Conservation (phyloP, 2,797 vertebrate species). For the Toxotes lorentzi region DNA sequence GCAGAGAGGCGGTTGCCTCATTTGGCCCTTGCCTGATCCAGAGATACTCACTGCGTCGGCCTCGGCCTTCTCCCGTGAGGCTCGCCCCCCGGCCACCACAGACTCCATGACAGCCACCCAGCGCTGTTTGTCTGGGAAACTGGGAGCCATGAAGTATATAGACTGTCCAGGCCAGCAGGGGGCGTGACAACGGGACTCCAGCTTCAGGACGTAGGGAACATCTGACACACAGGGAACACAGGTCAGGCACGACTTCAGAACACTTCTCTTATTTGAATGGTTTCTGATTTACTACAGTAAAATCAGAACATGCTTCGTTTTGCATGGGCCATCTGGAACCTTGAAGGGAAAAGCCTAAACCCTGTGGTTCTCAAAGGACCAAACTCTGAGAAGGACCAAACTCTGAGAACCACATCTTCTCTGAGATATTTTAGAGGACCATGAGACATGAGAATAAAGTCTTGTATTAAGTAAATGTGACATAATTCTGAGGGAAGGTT, state of each 20-base stretch:
- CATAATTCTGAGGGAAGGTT: not conserved
- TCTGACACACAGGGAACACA: slow-evolving; percentile 80
- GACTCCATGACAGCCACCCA: slow-evolving; percentile 98
- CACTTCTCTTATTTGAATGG: not conserved
- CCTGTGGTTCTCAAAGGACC: too few relatives aligned
- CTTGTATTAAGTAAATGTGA: not conserved
- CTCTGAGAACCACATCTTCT: not conserved
- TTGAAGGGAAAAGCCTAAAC: too few relatives aligned
- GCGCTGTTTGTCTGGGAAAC: slow-evolving; percentile 98
- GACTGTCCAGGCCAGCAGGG: slow-evolving; percentile 97
- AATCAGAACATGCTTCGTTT: not conserved
- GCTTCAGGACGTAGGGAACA: slow-evolving; percentile 95
- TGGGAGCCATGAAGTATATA: slow-evolving; percentile 95
- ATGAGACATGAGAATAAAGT: not conserved
- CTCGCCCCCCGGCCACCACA: slow-evolving; percentile 92
- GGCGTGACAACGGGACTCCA: slow-evolving; percentile 94
- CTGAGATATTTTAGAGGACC: not conserved
- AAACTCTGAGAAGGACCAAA: too few relatives aligned
- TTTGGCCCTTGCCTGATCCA: not conserved
- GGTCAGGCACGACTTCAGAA: not conserved
- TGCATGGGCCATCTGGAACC: not conserved
- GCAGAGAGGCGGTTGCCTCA: not conserved
- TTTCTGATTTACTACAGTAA: not conserved
- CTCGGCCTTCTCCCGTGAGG: slow-evolving; percentile 96
- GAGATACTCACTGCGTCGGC: slow-evolving; percentile 95